Conservation (phyloP, 2,113 vertebrate species). For the Tauraco erythrolophus region DNA sequence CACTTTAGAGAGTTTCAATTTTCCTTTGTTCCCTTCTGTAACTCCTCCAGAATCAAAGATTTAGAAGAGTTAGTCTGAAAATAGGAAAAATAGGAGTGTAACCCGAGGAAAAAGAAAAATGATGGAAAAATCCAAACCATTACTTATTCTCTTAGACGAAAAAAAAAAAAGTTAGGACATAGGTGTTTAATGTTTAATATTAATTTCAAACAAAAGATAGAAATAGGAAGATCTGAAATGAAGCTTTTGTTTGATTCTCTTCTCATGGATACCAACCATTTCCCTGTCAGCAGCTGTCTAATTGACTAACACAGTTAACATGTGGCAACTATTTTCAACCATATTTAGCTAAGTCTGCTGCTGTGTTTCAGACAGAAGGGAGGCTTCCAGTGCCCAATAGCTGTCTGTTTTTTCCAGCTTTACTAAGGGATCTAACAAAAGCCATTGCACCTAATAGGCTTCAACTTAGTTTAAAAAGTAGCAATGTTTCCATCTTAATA, state of each 20-base stretch:
- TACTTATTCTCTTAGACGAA: neutral
- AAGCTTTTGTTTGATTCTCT: neutral
- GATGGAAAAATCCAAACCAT: neutral
- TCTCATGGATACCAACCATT: neutral
- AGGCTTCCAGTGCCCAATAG: neutral
- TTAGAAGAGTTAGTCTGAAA: neutral
- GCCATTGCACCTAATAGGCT: neutral
- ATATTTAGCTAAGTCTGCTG: conserved; percentile 22
- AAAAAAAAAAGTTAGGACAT: neutral
- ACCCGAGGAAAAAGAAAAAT: neutral
- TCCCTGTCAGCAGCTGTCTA: conserved; percentile 33
- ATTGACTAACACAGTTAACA: conserved; percentile 36
- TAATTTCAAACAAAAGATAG: neutral
- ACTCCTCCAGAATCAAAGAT: conserved; percentile 26
- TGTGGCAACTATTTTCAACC: conserved; percentile 59
- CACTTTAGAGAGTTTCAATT: conserved; percentile 43
- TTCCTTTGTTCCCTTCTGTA: conserved; percentile 30
- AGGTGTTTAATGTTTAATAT: neutral
- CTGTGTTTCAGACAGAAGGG: neutral
- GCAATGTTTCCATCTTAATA: neutral
- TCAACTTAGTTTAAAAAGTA: neutral
- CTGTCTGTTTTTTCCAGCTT: neutral
- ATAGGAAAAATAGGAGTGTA: neutral
- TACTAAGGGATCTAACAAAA: neutral
- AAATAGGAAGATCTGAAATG: neutral